A percentile compares a stretch with the other conserved stretches of the same genome.
Evolutionary conservation across 2,888 invertebrate genomes (phyloP).

Genomic region (Patella caerulea): DNA sequence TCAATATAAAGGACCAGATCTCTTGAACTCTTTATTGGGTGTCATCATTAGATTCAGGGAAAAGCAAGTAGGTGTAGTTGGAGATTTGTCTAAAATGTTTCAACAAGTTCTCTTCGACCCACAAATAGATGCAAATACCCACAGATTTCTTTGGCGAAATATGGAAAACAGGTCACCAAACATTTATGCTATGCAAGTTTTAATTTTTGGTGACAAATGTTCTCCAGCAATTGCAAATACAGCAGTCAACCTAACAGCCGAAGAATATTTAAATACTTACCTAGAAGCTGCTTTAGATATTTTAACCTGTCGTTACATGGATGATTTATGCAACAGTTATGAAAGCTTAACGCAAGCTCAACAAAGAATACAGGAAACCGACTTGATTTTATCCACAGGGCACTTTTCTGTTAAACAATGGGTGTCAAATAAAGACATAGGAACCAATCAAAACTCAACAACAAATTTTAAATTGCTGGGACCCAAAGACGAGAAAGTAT

Average conservation of each 20-base stretch:
- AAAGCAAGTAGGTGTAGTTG: background rate
- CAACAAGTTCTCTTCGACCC: background rate
- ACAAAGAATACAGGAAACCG: background rate
- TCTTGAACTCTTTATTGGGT: background rate
- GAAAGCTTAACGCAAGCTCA: background rate
- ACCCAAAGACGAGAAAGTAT: background rate
- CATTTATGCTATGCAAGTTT: slow-evolving; percentile 1
- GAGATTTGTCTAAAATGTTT: background rate
- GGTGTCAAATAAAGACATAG: background rate
- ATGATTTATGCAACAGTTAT: background rate
- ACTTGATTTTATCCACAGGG: background rate
- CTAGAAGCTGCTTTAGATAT: background rate
- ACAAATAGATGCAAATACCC: background rate
- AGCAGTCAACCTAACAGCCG: background rate
- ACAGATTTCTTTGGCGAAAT: slow-evolving; percentile 1
- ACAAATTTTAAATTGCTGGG: background rate
- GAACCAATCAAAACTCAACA: background rate
- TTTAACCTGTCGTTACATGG: background rate
- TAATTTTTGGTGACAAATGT: slow-evolving; percentile 1
- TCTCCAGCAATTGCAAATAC: background rate
- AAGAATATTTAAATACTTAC: background rate
- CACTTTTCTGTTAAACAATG: slow-evolving; percentile 6
- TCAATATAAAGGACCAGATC: slow-evolving; percentile 3
- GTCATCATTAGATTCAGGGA: background rate
- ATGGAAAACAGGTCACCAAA: slow-evolving; percentile 6